Base-by-base conservation (phyloP, 2,797 vertebrate genomes). In the Myotis myotis region DNA sequence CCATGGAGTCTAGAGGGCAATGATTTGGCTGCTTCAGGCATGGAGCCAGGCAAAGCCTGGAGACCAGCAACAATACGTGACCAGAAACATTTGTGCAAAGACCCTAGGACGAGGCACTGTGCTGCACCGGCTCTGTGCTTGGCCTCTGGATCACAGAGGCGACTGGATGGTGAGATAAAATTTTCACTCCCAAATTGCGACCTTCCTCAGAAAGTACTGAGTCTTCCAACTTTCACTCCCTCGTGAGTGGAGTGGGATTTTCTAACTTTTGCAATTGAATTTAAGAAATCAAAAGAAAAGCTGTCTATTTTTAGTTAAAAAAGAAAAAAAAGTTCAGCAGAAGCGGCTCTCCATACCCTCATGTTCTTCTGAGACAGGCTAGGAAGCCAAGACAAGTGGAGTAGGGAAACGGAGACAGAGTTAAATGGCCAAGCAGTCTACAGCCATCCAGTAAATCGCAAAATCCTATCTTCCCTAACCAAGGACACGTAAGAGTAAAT, bases 241-340 rank as follows among this genome's bases (percentile, higher is more conserved):
- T 95, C 3, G 0, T 51, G 68, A 93, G 70, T 49, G 16, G 17
- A 71, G 15, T 80, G 86, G 85, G 49, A 83, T 76, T 96, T 96
- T 95, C 88, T 96, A 88, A 86, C 70, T 91, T 88, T 94, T 96
- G 89, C 79, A 95, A 91, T 28, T 87, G 62, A 57, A 87, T 89
- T 95, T 93, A 72, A 90, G 84, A 92, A 89, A 92, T 94, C 76
- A 75, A 68, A 88, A 76, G 72, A 84, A 93, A 95, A 93, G 41
- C 20, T 78, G 41, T 66, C 25, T 55, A 15, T 60, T n/a, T 84
- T 47, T 72, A 68, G 53, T 30, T 20, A 19, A 51, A 79, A 81
- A 57, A 51, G 68, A 78, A 57, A 76, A 36, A 15, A 60, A 88
- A 84, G 1, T 16, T 6, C 70, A 89, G 71, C 17, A 85, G 49